phyloP scores from a whole-genome alignment of 2,888 invertebrate genomes.

The Lasioglossum leucozonium region DNA sequence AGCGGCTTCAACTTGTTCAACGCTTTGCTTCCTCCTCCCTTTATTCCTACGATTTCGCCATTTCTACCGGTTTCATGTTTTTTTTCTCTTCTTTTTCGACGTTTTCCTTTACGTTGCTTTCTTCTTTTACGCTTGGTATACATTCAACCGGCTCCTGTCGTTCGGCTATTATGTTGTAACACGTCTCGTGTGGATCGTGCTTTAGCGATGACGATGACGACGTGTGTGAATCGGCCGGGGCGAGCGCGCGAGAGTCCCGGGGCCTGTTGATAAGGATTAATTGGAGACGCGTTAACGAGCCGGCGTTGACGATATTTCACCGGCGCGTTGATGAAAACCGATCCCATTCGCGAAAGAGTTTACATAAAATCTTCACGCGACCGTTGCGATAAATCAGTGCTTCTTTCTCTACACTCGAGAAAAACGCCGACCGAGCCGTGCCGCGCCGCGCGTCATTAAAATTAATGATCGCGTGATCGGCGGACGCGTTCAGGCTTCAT shows the following conservation, averaged over 20 bases:
- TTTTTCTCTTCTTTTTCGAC: neutral
- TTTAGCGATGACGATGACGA: neutral
- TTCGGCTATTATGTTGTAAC: conserved; percentile 8
- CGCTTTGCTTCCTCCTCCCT: neutral
- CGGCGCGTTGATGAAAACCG: conserved; percentile 39
- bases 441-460: conserved; percentile 53
- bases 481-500: conserved; percentile 47
- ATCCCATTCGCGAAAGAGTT: conserved; percentile 42
- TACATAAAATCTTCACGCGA: conserved; percentile 54
- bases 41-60: conserved; percentile 11
- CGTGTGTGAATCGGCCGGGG: conserved; percentile 3
- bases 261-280: conserved; percentile 45
- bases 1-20: conserved; percentile 25
- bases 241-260: neutral
- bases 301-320: conserved; percentile 40
- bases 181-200: neutral
- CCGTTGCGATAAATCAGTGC: conserved; percentile 46
- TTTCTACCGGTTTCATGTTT: neutral
- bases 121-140: neutral
- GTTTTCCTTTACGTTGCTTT: neutral
- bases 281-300: conserved; percentile 37
- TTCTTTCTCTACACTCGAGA: conserved; percentile 25
- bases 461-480: conserved; percentile 60
- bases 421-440: conserved; percentile 34
- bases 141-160: neutral